Percentiles rank a stretch among this genome's conserved stretches.
Evolutionary conservation across 2,888 invertebrate genomes (phyloP).

Genomic region (Aleiodes alternator): DNA sequence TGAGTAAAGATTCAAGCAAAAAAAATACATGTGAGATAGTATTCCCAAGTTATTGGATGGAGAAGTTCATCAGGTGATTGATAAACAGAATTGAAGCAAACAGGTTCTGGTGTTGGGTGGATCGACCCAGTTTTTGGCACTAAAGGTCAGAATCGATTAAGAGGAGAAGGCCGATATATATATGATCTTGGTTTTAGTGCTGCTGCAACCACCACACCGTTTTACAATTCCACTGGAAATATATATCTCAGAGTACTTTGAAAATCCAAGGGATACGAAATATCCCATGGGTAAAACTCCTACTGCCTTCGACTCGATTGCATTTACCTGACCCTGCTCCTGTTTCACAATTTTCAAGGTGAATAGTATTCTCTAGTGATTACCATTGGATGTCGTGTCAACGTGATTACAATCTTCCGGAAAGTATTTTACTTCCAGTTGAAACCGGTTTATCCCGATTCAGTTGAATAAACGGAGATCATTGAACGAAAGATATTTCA

Average conservation of each 20-base stretch:
- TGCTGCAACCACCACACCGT: conserved; percentile 1
- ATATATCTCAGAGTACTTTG: neutral
- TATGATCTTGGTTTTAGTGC: conserved; percentile 4
- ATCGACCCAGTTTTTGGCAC: conserved; percentile 52
- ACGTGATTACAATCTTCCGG: conserved; percentile 31
- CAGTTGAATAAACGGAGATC: neutral
- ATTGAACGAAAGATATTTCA: neutral
- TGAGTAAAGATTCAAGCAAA: neutral
- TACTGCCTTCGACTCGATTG: neutral
- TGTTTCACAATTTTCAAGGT: conserved; percentile 18
- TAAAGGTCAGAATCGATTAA: conserved; percentile 49
- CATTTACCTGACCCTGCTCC: conserved; percentile 32
- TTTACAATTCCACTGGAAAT: conserved; percentile 16
- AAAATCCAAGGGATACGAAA: neutral
- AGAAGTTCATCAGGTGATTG: conserved; percentile 37
- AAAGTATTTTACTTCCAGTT: conserved; percentile 9
- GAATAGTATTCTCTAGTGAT: conserved; percentile 18
- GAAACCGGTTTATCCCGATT: conserved; percentile 12
- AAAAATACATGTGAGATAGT: neutral
- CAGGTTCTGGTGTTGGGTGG: conserved; percentile 47
- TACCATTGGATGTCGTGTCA: conserved; percentile 18
- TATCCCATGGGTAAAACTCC: conserved; percentile 19
- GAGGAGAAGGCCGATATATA: conserved; percentile 24
- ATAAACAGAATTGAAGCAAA: conserved; percentile 42
- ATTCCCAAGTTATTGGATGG: neutral